Conservation (phyloP, 2,888 invertebrate genomes). For the Drosophila pegasa region DNA sequence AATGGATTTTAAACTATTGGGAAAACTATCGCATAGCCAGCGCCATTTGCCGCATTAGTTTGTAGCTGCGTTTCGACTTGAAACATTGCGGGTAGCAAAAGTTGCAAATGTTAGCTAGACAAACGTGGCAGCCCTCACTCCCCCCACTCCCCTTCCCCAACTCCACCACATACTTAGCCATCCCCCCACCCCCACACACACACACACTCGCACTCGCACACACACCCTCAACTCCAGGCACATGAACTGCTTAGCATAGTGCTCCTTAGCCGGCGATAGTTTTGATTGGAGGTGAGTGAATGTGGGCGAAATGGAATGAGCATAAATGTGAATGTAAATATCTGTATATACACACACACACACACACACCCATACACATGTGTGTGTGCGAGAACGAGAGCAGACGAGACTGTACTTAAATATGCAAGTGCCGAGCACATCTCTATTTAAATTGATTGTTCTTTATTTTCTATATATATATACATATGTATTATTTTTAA, state of each 20-base stretch:
- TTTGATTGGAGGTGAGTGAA: slow-evolving; percentile 61
- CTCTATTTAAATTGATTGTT: slow-evolving; percentile 73
- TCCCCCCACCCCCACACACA: neutral
- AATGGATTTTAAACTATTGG: slow-evolving; percentile 79
- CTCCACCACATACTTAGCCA: neutral
- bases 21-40: slow-evolving; percentile 70
- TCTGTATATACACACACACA: neutral
- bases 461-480: slow-evolving; percentile 42
- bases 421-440: slow-evolving; percentile 57
- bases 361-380: neutral
- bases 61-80: slow-evolving; percentile 56
- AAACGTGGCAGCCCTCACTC: neutral
- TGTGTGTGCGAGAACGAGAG: slow-evolving; percentile 30
- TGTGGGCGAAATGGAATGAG: slow-evolving; percentile 37
- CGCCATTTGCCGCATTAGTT: slow-evolving; percentile 68
- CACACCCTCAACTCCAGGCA: neutral
- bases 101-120: slow-evolving; percentile 36
- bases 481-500: slow-evolving; percentile 11
- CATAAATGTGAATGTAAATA: slow-evolving; percentile 33
- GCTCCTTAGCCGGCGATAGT: slow-evolving; percentile 62
- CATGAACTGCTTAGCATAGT: slow-evolving; percentile 26
- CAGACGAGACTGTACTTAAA: slow-evolving; percentile 69
- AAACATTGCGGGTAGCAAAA: slow-evolving; percentile 62
- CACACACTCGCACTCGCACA: neutral
- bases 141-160: neutral